Conservation (phyloP, 1,140 invertebrate genomes). For the Calycopis cecrops region DNA sequence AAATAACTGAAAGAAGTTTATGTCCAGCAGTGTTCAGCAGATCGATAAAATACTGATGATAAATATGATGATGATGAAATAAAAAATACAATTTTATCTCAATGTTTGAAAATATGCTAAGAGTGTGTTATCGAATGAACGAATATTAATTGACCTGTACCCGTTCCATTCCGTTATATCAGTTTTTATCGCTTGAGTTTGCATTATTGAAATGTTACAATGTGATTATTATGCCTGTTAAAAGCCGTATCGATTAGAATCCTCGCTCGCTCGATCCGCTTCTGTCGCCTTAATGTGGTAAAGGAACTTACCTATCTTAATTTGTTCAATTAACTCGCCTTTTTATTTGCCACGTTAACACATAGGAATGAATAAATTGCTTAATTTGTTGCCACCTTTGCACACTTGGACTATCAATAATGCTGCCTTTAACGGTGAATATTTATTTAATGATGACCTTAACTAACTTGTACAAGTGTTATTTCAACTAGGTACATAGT, state of each 20-base stretch:
- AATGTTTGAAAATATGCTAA: constrained; percentile 11
- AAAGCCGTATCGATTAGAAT: constrained; percentile 5
- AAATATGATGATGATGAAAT: too few relatives aligned
- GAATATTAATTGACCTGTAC: constrained; percentile 27
- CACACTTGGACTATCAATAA: constrained; percentile 4
- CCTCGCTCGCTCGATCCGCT: constrained; percentile 24
- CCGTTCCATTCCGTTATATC: constrained; percentile 20
- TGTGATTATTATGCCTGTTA: constrained; percentile 2
- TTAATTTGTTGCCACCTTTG: constrained; percentile 5
- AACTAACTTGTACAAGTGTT: too few relatives aligned
- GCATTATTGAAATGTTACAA: constrained; percentile 10
- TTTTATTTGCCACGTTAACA: background rate
- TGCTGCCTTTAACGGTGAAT: background rate
- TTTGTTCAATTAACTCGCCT: constrained; percentile 39
- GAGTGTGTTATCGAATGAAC: constrained; percentile 20
- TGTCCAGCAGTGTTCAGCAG: too few relatives aligned
- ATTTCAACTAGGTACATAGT: too few relatives aligned
- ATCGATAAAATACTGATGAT: too few relatives aligned
- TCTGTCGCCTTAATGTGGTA: constrained; percentile 26
- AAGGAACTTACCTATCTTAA: constrained; percentile 41
- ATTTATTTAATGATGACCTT: background rate
- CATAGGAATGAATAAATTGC: constrained; percentile 1
- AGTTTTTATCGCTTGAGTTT: constrained; percentile 12
- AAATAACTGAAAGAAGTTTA: too few relatives aligned
- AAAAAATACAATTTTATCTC: background rate